Conservation (phyloP, 1,140 invertebrate genomes). For the Polyergus mexicanus region DNA sequence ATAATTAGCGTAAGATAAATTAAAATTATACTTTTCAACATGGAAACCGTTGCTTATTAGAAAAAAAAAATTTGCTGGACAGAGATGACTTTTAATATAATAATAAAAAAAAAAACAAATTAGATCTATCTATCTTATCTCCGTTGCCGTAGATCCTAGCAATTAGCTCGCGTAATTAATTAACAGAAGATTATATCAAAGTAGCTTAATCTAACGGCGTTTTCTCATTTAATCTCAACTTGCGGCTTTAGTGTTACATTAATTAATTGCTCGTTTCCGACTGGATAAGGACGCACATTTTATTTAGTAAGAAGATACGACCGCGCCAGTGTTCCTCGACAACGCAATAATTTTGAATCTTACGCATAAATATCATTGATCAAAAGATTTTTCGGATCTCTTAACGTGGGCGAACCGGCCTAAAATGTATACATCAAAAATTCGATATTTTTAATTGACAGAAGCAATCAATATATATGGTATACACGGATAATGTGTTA, state of each 20-base stretch:
- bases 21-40: not conserved
- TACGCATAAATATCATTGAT: not conserved
- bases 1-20: slow-evolving; percentile 14
- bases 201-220: not conserved
- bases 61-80: slow-evolving; percentile 6
- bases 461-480: slow-evolving; percentile 10
- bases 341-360: not conserved
- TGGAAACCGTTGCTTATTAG: not conserved
- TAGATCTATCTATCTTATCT: slow-evolving; percentile 25
- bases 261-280: slow-evolving; percentile 31
- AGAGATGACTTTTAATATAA: slow-evolving; percentile 34
- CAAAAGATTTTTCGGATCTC: not conserved
- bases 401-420: not conserved
- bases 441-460: not conserved
- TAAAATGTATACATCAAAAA: not conserved
- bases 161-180: slow-evolving; percentile 51
- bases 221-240: slow-evolving; percentile 24
- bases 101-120: slow-evolving; percentile 39
- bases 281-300: not conserved
- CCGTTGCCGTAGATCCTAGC: slow-evolving; percentile 1
- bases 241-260: slow-evolving; percentile 15
- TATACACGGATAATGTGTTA: too few relatives aligned
- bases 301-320: slow-evolving; percentile 9
- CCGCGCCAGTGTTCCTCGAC: not conserved
- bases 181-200: slow-evolving; percentile 24